Percentiles rank a stretch among this genome's conserved stretches.
Conservation (phyloP, 2,113 vertebrate species). For the Macquaria ambigua region DNA sequence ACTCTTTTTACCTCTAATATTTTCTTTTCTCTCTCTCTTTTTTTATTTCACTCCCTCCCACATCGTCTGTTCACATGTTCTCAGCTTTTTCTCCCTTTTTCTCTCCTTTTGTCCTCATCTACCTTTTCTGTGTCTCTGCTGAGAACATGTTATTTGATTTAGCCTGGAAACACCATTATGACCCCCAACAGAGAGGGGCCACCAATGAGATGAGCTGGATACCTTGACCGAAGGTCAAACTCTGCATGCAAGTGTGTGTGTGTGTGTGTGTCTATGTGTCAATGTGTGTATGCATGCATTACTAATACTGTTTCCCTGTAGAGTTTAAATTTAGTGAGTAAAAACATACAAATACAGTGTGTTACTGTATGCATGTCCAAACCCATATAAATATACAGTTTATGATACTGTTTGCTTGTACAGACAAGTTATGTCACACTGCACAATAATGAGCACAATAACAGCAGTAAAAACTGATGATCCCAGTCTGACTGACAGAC, state of each 20-base stretch:
- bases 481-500: neutral
- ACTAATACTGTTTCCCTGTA: neutral
- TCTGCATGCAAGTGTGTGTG: constrained; percentile 7
- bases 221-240: constrained; percentile 30
- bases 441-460: neutral
- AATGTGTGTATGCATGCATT: neutral
- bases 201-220: constrained; percentile 44
- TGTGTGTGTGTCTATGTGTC: neutral
- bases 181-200: constrained; percentile 32
- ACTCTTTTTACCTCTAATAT: neutral
- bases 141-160: constrained; percentile 63
- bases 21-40: neutral
- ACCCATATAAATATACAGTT: neutral
- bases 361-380: too few relatives aligned
- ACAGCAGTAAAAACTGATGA: neutral
- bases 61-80: neutral
- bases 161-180: constrained; percentile 66
- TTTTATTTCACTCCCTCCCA: neutral
- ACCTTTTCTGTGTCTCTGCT: constrained; percentile 19
- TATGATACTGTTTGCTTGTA: neutral
- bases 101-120: neutral
- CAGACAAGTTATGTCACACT: neutral
- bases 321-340: neutral
- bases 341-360: too few relatives aligned
- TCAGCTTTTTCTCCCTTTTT: neutral